Percentiles rank a stretch among this genome's conserved stretches.
Conservation (phyloP, 2,113 vertebrate species). For the Phyllopteryx taeniolatus region DNA sequence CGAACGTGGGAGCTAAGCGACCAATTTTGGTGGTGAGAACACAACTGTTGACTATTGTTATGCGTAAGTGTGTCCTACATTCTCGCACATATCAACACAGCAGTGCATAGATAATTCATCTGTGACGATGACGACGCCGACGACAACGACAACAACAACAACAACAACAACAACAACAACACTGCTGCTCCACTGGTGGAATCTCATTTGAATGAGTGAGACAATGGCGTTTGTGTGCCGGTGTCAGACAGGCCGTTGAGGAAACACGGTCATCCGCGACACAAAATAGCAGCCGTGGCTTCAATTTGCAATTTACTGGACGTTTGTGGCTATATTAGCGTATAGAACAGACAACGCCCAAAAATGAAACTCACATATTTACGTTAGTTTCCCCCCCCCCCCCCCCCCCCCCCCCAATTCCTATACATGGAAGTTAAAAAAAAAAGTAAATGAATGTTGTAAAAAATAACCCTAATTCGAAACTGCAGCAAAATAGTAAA, state of each 20-base stretch:
- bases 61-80: conserved; percentile 73
- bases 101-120: conserved; percentile 68
- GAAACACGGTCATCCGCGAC: conserved; percentile 36
- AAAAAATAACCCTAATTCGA: too few relatives aligned
- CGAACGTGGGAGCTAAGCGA: conserved; percentile 36
- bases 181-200: conserved; percentile 34
- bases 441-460: too few relatives aligned
- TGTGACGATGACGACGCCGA: conserved; percentile 23
- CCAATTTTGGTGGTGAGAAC: conserved; percentile 57
- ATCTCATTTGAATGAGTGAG: conserved; percentile 58
- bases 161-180: conserved; percentile 4
- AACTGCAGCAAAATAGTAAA: too few relatives aligned
- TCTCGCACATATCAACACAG: conserved; percentile 61
- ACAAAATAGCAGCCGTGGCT: conserved; percentile 5
- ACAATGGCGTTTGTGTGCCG: conserved; percentile 66
- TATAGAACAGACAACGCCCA: background rate
- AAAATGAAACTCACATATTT: background rate
- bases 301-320: background rate
- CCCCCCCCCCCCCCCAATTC: too few relatives aligned
- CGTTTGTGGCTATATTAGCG: background rate
- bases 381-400: too few relatives aligned
- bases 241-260: conserved; percentile 51
- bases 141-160: background rate
- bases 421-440: background rate
- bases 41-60: conserved; percentile 66